A percentile compares a stretch with the other conserved stretches of the same genome.
Evolutionary conservation across 2,113 vertebrate genomes (phyloP).

Genomic region (Pionites leucogaster): DNA sequence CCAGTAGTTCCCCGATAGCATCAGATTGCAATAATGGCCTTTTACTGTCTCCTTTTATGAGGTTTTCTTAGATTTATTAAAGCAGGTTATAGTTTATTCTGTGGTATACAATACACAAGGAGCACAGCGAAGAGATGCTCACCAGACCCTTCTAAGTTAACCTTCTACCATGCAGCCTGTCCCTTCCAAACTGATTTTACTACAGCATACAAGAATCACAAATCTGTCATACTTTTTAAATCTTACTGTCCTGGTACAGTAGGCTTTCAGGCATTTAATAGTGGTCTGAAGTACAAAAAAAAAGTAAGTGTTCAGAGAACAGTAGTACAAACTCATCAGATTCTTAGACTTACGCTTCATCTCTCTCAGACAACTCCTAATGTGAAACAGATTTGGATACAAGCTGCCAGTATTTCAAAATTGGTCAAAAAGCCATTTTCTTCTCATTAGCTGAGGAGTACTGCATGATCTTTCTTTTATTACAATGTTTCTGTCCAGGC

Average conservation of each 20-base stretch:
- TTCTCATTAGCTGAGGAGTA: neutral
- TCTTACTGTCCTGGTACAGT: neutral
- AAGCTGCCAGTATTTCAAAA: neutral
- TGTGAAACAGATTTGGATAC: neutral
- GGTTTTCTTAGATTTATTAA: neutral
- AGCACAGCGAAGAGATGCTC: neutral
- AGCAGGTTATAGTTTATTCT: neutral
- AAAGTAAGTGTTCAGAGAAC: neutral
- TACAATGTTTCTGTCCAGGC: neutral
- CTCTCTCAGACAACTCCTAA: neutral
- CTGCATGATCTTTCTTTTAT: neutral
- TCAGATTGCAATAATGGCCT: neutral
- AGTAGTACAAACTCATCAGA: neutral
- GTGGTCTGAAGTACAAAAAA: neutral
- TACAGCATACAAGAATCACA: neutral
- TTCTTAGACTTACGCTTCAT: neutral
- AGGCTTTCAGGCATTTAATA: neutral
- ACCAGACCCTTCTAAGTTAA: neutral
- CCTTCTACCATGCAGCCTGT: fast-evolving
- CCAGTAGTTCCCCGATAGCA: neutral
- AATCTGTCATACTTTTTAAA: neutral
- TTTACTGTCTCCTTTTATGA: neutral
- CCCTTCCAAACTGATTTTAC: neutral
- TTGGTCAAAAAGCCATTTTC: neutral
- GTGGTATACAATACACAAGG: neutral